Conservation (phyloP, 2,113 vertebrate genomes). For the Syngnathus scovelli region DNA sequence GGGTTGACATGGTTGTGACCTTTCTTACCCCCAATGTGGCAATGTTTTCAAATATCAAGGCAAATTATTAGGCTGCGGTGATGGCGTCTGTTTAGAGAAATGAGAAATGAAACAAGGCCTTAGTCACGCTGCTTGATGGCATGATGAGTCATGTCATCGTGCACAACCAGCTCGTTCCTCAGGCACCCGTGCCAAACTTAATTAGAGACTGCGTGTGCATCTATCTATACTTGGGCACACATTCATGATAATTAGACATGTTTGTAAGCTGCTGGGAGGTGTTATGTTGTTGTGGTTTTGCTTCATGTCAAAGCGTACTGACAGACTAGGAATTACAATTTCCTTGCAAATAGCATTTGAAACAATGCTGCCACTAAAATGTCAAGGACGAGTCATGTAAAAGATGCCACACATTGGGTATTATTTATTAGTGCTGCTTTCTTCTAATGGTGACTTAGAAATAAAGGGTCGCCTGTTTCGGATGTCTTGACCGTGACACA, state of each 20-base stretch:
- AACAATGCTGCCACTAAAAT: background rate
- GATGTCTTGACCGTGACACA: too few relatives aligned
- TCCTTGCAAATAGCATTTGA: background rate
- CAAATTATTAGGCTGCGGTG: background rate
- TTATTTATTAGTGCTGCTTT: background rate
- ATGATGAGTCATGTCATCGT: conserved; percentile 16
- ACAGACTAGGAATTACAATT: background rate
- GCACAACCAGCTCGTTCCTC: conserved; percentile 3
- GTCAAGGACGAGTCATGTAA: background rate
- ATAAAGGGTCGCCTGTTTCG: too few relatives aligned
- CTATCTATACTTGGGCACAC: conserved; percentile 1
- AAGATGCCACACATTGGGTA: background rate
- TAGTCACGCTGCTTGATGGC: background rate
- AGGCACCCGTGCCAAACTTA: background rate
- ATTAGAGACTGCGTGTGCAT: background rate
- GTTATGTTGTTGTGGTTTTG: background rate
- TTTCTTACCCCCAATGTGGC: background rate
- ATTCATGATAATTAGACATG: background rate
- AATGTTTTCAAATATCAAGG: background rate
- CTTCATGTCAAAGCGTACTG: background rate
- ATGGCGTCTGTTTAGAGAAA: conserved; percentile 4
- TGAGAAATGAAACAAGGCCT: conserved; percentile 32
- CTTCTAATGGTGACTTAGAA: too few relatives aligned
- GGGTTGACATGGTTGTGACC: background rate
- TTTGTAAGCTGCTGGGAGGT: background rate